phyloP scores from a whole-genome alignment of 2,113 vertebrate genomes.

The Myiopsitta monachus region DNA sequence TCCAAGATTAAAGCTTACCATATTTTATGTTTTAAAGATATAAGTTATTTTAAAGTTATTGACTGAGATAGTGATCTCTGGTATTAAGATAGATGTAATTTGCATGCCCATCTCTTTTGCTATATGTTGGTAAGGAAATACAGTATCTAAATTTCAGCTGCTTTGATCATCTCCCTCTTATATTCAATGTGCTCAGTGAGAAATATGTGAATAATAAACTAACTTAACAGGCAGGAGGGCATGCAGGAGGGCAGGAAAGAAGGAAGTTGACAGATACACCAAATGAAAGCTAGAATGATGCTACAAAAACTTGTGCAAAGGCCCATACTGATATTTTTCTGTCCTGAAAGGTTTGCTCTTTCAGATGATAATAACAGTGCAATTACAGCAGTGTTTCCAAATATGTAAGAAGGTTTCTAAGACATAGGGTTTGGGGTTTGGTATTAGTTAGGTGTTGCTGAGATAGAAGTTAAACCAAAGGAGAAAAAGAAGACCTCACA shows the following conservation, averaged over 20 bases:
- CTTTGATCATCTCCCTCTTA: not conserved
- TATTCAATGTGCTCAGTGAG: not conserved
- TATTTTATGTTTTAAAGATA: slow-evolving; percentile 49
- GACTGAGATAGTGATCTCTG: slow-evolving; percentile 42
- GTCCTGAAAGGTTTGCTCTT: not conserved
- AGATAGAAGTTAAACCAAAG: not conserved
- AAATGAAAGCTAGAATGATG: not conserved
- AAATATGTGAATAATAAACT: not conserved
- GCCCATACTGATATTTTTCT: not conserved
- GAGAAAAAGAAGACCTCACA: not conserved
- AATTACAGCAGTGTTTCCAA: not conserved
- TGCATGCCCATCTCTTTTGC: slow-evolving; percentile 59
- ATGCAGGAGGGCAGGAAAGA: no score
- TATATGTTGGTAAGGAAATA: slow-evolving; percentile 46
- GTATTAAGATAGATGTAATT: slow-evolving; percentile 58
- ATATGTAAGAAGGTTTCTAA: not conserved
- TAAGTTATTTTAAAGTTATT: slow-evolving; percentile 69
- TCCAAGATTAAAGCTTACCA: slow-evolving; percentile 40
- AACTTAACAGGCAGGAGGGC: not conserved
- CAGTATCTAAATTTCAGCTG: slow-evolving; percentile 20
- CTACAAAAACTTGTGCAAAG: not conserved
- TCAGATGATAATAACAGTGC: not conserved
- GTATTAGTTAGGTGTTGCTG: not conserved
- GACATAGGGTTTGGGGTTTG: not conserved
- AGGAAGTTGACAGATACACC: not conserved